Percentiles rank a stretch among this genome's conserved stretches.
These are phyloP conservation scores for Pluvianellus socialis DNA, from an alignment of 2,113 vertebrate genomes.

Conservation along the genomic window DNA sequence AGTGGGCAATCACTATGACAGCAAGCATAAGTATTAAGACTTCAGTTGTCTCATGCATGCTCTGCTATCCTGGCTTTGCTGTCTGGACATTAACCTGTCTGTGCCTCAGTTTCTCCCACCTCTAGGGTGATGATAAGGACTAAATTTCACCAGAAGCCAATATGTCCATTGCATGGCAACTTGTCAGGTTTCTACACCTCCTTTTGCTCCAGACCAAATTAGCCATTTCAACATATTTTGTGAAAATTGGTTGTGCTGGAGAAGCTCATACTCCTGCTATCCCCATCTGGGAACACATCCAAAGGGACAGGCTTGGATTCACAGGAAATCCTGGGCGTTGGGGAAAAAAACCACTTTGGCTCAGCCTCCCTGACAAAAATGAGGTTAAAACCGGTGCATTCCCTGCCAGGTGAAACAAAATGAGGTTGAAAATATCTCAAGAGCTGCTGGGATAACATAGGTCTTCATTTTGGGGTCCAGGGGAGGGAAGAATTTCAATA, in stretches of 20 bases:
- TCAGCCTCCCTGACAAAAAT: background rate
- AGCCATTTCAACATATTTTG: background rate
- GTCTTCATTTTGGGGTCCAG: background rate
- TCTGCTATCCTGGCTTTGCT: background rate
- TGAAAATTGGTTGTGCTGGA: background rate
- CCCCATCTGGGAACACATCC: background rate
- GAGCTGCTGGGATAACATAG: background rate
- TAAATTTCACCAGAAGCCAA: background rate
- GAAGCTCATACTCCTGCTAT: background rate
- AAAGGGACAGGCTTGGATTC: background rate
- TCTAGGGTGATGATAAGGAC: background rate
- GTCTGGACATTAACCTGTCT: background rate
- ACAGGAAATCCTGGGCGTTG: background rate
- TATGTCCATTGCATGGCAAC: rapidly evolving
- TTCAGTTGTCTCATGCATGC: background rate
- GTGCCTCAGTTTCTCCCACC: background rate
- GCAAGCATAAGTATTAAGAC: background rate
- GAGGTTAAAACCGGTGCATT: background rate
- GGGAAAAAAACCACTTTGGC: background rate
- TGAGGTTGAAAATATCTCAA: background rate
- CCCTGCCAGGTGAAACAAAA: background rate
- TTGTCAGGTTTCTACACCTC: background rate
- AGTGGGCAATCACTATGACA: background rate
- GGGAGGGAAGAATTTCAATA: background rate
- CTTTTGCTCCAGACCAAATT: background rate